These are phyloP conservation scores for Holothuria scabra DNA, from an alignment of 53 echinoderm and acorn worm genomes.

Conservation along the genomic window DNA sequence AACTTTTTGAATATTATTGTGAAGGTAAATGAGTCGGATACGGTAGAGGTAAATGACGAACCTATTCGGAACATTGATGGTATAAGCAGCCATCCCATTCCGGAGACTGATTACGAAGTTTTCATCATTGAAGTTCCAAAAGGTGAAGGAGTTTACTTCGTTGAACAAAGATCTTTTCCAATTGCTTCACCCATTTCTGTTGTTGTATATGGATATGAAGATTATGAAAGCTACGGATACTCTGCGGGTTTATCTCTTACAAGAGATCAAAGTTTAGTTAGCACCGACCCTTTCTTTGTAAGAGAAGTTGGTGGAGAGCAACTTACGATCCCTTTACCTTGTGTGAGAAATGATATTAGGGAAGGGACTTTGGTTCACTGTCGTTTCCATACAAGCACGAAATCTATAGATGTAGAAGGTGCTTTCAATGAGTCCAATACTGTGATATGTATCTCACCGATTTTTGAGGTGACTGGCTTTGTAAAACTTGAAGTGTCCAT, in stretches of 20 bases:
- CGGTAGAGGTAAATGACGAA: constrained; percentile 46
- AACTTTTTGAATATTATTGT: constrained; percentile 68
- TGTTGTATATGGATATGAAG: constrained; percentile 65
- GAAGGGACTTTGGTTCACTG: no score
- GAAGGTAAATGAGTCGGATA: constrained; percentile 29
- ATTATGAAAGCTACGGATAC: constrained; percentile 66
- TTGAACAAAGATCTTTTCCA: constrained; percentile 54
- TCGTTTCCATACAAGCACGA: no score
- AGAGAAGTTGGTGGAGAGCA: constrained; percentile 67
- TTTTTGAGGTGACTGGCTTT: constrained; percentile 49
- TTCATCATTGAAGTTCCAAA: constrained; percentile 58
- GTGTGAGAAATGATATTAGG: not conserved
- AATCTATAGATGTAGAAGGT: constrained; percentile 3
- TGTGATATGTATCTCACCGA: constrained; percentile 55
- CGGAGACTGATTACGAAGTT: constrained; percentile 47
- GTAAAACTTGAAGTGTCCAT: constrained; percentile 53
- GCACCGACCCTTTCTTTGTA: constrained; percentile 54
- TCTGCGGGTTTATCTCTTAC: constrained; percentile 67
- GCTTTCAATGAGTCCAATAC: constrained; percentile 14
- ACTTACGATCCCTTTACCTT: constrained; percentile 56
- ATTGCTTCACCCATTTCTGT: constrained; percentile 64
- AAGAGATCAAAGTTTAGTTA: constrained; percentile 44
- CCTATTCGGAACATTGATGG: not conserved
- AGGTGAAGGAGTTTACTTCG: constrained; percentile 68
- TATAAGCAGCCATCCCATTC: constrained; percentile 21